Evolutionary conservation across 2,113 vertebrate genomes (phyloP).

Genomic region (Gambusia holbrooki): DNA sequence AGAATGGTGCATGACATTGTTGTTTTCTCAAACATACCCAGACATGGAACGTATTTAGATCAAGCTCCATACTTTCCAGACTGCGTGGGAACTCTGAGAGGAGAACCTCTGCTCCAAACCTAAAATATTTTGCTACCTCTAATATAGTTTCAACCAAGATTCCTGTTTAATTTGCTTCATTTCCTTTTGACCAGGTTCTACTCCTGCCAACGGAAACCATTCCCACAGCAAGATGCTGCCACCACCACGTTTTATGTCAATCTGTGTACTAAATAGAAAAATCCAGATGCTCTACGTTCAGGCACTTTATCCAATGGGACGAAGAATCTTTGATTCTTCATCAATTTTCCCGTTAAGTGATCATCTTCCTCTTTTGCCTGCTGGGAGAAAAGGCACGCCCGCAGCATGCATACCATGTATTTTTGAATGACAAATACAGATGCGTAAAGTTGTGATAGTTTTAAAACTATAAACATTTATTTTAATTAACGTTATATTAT

Average conservation of each 20-base stretch:
- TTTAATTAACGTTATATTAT: slow-evolving; percentile 72
- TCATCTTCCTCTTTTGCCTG: background rate
- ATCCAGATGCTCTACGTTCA: background rate
- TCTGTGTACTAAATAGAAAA: background rate
- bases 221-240: background rate
- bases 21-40: background rate
- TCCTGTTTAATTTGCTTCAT: background rate
- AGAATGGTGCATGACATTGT: background rate
- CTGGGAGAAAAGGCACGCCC: background rate
- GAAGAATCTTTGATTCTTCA: background rate
- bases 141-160: background rate
- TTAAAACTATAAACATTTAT: slow-evolving; percentile 71
- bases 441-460: slow-evolving; percentile 12
- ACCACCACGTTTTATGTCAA: no score
- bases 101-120: no score
- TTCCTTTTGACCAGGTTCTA: background rate
- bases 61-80: background rate
- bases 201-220: background rate
- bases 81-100: background rate
- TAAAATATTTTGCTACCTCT: background rate
- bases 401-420: background rate
- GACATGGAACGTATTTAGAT: background rate
- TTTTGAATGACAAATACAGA: background rate
- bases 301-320: background rate
- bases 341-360: background rate